Base-by-base conservation (phyloP, 2,113 vertebrate species). In the Engystomops pustulosus region DNA sequence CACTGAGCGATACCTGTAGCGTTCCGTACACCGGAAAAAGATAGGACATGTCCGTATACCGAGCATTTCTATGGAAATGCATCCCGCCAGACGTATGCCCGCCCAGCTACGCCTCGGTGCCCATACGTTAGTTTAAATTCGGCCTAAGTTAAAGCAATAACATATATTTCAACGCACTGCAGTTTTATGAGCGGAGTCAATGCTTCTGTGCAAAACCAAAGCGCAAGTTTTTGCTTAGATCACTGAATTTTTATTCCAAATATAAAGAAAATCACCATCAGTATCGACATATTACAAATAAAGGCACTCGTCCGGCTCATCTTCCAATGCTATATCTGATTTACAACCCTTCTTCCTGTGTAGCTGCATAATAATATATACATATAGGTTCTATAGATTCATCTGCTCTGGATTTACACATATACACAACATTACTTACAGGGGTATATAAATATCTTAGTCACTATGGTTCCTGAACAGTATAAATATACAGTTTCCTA, bases 341-440 rank as follows among this genome's bases (percentile, higher is more conserved):
- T 58, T 76, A 55, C 25, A 77, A 17, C 51, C 51, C 51, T 20
- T 34, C 47, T 36, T 36, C 6, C 12, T 14, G 34, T 38, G 8
- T 38, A 77, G 30, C 75, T 78, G 53, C 34, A 78, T n/a, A 78
- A 78, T 65, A 32, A 32, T 77, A 77, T 78, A 78, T 78, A 78
- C 51, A 78, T 38, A 78, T n/a, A 20, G 20, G 15, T n/a, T 25
- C 55, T 41, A 78, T 41, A 78, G 53, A 53, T 38, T 78, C 34
- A n/a, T 60, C 47, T 60, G 51, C 53, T 71, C 62, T 68, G 62
- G 67, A 70, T 81, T 81, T 81, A 81, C 67, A 81, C 67, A 81
- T 81, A 55, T 81, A 81, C 79, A 81, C n/a, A 53, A 70, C 67
- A 70, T 81, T 81, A 81, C 65, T 69, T 81, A 69, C 79, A 70